phyloP scores from a whole-genome alignment of 2,113 vertebrate species.

The Brachyhypopomus occidentalis region DNA sequence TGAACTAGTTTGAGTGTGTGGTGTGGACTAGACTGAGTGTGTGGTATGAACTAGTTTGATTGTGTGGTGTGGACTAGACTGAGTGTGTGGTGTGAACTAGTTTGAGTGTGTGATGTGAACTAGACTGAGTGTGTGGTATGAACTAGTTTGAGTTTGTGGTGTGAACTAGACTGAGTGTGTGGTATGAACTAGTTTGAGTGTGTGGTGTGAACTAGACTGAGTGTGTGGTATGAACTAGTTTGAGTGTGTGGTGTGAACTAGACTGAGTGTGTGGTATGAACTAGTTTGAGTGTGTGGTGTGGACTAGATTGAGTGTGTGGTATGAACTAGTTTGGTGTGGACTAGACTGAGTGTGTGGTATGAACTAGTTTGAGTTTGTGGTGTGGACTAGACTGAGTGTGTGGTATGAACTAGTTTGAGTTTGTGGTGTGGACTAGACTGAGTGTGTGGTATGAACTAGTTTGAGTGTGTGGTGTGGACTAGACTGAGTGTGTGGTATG shows the following conservation, averaged over 20 bases:
- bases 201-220: neutral
- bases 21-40: neutral
- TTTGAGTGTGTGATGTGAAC: constrained; percentile 4
- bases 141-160: neutral
- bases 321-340: neutral
- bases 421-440: constrained; percentile 3
- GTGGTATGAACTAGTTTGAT: neutral
- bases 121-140: neutral
- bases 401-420: neutral
- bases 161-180: constrained; percentile 8
- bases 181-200: constrained; percentile 24
- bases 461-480: neutral
- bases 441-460: constrained; percentile 29
- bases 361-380: neutral
- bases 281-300: neutral
- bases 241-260: constrained; percentile 27
- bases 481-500: neutral
- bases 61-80: constrained; percentile 34
- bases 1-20: neutral
- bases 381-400: constrained; percentile 3
- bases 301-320: neutral
- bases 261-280: neutral
- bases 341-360: constrained; percentile 25
- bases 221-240: neutral
- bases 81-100: too few relatives aligned